Evolutionary conservation across 2,888 invertebrate genomes (phyloP), one percentile per base, ranked within the genome.

Genomic region (Erebia aethiops): DNA sequence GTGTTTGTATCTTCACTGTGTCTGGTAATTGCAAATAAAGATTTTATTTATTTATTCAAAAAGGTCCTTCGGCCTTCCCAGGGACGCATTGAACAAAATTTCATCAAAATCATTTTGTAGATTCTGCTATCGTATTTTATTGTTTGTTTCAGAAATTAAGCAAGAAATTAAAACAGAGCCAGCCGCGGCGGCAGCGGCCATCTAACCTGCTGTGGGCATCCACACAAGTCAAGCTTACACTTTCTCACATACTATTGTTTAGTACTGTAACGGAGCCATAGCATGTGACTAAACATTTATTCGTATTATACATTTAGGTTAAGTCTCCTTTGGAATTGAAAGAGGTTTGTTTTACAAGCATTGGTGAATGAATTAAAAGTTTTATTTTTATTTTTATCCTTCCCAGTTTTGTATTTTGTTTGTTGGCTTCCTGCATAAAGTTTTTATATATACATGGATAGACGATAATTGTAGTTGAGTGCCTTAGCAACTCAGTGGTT

Each of bases 401-500:
- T 81, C 80, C 80, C 78, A 79, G 67, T 71, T 77, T 54, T 71
- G 71, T 71, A 58, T 72, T 78, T 80, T 82, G 82, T 82, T 77
- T 72, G 75, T 81, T 81, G 82, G 87, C 88, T 90, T 88, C 82
- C 77, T 78, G 88, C 89, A 83, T 88, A 84, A 85, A 84, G 76
- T 82, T 86, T 82, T 85, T 84, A 84, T 87, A 87, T 89, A 87
- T 85, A 82, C 78, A 84, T 73, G 74, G 67, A 78, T 86, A 87
- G 87, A 86, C 84, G 80, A 81, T 87, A 90, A 88, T 51, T 81
- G 87, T 90, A 90, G 90, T 79, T 89, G 92, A 92, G 92, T 93
- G 92, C 92, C 93, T 92, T 92, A 92, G 92, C 92, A 87, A 91
- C 92, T 92, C 92, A 88, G 81, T 90, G 85, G 85, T 88, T 87